Conservation (phyloP, 2,888 invertebrate genomes). For the Heteromyza rotundicornis region DNA sequence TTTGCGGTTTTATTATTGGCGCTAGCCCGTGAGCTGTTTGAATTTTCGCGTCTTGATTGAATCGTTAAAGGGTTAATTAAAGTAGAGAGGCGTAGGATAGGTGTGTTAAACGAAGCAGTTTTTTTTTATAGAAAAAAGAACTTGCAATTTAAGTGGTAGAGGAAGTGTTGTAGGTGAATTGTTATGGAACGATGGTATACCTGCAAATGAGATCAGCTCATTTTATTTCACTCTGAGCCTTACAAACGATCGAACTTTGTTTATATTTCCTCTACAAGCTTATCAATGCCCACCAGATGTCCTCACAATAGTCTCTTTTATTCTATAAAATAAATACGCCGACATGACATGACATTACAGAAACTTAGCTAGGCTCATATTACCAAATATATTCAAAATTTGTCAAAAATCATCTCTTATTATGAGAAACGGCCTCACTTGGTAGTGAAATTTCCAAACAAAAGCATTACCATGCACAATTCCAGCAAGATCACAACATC, state of each 20-base stretch:
- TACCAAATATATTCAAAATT: slow-evolving; percentile 2
- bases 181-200: too few species aligned
- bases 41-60: too few species aligned
- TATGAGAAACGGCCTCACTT: background rate
- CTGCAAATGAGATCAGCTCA: too few species aligned
- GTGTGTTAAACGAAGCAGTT: background rate
- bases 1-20: slow-evolving; percentile 29
- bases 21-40: slow-evolving; percentile 18
- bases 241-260: too few species aligned
- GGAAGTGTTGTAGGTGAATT: too few species aligned
- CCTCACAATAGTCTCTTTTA: too few species aligned
- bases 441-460: slow-evolving; percentile 2
- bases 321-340: slow-evolving; percentile 9
- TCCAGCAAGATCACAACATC: slow-evolving; percentile 20
- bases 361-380: background rate
- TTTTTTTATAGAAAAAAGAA: background rate
- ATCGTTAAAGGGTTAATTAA: slow-evolving; percentile 21
- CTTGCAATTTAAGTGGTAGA: background rate
- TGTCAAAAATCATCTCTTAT: too few species aligned
- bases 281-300: too few species aligned
- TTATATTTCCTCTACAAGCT: too few species aligned
- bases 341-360: slow-evolving; percentile 3
- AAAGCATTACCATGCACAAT: background rate
- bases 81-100: slow-evolving; percentile 11
- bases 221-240: too few species aligned